Evolutionary conservation across 2,797 vertebrate genomes (phyloP).

Genomic region (Sternotherus odoratus): DNA sequence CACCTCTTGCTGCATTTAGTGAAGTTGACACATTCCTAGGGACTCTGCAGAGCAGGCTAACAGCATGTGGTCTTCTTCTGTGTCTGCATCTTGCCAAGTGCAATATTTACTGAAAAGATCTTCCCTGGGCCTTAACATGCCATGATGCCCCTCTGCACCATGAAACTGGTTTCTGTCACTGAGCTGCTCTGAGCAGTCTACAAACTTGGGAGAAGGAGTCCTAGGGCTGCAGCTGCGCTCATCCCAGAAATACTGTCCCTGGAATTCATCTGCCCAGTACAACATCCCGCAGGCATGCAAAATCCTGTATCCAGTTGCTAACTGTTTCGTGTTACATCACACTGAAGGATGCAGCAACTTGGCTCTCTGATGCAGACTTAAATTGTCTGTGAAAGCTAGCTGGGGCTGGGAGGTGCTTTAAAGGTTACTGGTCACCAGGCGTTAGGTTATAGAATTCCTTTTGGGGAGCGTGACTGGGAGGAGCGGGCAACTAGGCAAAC

Average conservation of each 20-base stretch:
- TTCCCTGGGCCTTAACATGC: neutral
- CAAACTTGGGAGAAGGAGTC: no score
- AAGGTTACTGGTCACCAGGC: neutral
- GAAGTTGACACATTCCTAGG: neutral
- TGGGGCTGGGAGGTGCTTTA: neutral
- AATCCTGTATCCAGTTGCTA: neutral
- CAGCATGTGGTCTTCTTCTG: accelerated
- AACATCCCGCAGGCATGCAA: neutral
- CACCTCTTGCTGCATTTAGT: neutral
- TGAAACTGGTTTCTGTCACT: neutral
- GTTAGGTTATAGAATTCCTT: neutral
- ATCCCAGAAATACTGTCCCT: neutral
- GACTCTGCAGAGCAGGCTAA: neutral
- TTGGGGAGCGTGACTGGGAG: neutral
- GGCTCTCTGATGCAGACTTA: neutral
- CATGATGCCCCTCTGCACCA: neutral
- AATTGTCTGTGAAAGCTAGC: neutral
- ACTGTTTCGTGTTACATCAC: neutral
- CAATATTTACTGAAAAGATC: neutral
- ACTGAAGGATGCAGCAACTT: neutral
- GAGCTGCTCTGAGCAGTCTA: neutral
- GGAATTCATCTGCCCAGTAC: neutral
- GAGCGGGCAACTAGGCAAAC: neutral
- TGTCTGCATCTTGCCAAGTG: neutral
- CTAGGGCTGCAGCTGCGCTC: neutral